phyloP scores from a whole-genome alignment of 2,888 invertebrate species.

The Tenthredo livida region DNA sequence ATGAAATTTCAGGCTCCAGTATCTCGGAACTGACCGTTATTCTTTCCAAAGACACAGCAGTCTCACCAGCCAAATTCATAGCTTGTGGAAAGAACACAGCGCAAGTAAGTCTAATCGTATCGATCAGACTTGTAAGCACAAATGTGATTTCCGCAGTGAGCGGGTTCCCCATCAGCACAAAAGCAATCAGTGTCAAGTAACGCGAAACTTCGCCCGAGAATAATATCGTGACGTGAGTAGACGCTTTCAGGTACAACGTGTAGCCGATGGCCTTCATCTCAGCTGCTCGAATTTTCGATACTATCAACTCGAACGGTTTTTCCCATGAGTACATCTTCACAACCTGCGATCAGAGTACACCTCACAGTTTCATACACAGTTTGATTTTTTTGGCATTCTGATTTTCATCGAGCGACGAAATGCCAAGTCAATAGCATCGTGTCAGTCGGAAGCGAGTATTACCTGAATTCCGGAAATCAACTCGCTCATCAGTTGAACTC shows the following conservation, averaged over 20 bases:
- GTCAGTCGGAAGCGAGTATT: slow-evolving; percentile 68
- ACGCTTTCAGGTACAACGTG: slow-evolving; percentile 82
- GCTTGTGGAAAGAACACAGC: slow-evolving; percentile 83
- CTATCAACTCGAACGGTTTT: slow-evolving; percentile 91
- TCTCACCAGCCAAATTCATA: slow-evolving; percentile 78
- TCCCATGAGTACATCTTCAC: slow-evolving; percentile 99
- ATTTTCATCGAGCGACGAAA: too few species aligned
- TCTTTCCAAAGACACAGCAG: slow-evolving; percentile 80
- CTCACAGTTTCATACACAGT: too few species aligned
- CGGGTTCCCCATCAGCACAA: slow-evolving; percentile 75
- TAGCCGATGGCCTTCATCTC: slow-evolving; percentile 82
- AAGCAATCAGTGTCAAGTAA: slow-evolving; percentile 83
- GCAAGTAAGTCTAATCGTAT: slow-evolving; percentile 82
- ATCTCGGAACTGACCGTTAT: slow-evolving; percentile 75
- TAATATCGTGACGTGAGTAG: slow-evolving; percentile 85
- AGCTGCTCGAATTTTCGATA: slow-evolving; percentile 86
- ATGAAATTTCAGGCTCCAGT: neutral
- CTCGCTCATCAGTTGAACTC: slow-evolving; percentile 96
- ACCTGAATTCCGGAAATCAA: slow-evolving; percentile 95
- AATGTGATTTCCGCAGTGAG: slow-evolving; percentile 78
- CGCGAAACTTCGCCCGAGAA: slow-evolving; percentile 87
- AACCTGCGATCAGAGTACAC: slow-evolving; percentile 80
- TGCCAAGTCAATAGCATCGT: too few species aligned
- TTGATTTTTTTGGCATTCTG: too few species aligned
- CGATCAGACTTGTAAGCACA: slow-evolving; percentile 82